Evolutionary conservation across 2,888 invertebrate species (phyloP).

Genomic region (Drosophila anomelani): DNA sequence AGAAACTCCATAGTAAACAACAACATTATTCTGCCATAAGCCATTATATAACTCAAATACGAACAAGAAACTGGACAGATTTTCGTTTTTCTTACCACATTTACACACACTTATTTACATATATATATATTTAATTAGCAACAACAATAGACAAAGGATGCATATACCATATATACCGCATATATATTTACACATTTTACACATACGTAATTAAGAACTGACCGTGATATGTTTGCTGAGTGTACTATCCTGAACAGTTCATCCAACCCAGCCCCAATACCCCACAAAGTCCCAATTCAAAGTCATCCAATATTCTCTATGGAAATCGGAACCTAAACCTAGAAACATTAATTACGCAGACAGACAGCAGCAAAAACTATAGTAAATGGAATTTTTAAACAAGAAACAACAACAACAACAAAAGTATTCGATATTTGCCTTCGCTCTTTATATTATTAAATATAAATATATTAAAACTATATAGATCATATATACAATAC

Average conservation of each 20-base stretch:
- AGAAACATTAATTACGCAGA: slow-evolving; percentile 17
- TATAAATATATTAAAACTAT: slow-evolving; percentile 29
- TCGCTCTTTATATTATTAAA: slow-evolving; percentile 69
- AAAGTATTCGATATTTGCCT: slow-evolving; percentile 80
- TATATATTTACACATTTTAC: slow-evolving; percentile 28
- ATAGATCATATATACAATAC: slow-evolving; percentile 32
- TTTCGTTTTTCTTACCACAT: slow-evolving; percentile 29
- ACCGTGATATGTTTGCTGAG: slow-evolving; percentile 51
- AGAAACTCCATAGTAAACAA: slow-evolving; percentile 29
- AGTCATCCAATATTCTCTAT: slow-evolving; percentile 48
- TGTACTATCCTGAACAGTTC: slow-evolving; percentile 50
- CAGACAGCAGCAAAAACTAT: slow-evolving; percentile 51
- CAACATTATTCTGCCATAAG: slow-evolving; percentile 42
- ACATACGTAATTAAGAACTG: slow-evolving; percentile 35
- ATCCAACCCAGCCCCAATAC: slow-evolving; percentile 9
- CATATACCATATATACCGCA: slow-evolving; percentile 12
- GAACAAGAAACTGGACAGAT: slow-evolving; percentile 58
- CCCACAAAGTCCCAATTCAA: slow-evolving; percentile 4
- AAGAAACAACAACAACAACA: slow-evolving; percentile 62
- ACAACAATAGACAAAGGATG: slow-evolving; percentile 40
- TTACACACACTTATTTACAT: not conserved
- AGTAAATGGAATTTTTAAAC: slow-evolving; percentile 64
- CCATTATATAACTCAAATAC: slow-evolving; percentile 62
- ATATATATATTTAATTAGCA: slow-evolving; percentile 14
- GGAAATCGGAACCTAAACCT: slow-evolving; percentile 10